These are phyloP conservation scores for Galaxea fascicularis DNA, from an alignment of 92 coral and sea anemone species.

Conservation along the genomic window DNA sequence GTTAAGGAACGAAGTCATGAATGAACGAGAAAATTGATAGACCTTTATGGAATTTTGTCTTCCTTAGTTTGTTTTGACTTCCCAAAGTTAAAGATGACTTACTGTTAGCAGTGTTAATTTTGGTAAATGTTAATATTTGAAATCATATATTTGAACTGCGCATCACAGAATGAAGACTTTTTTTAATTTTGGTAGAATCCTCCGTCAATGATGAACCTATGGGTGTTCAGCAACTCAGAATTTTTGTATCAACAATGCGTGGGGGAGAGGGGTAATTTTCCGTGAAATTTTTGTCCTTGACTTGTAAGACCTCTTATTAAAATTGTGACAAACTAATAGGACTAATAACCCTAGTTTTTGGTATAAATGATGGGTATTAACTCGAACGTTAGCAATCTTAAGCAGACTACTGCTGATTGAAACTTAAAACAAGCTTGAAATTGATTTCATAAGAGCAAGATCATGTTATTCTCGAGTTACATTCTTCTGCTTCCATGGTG, in stretches of 20 bases:
- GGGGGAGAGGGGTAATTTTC: background rate
- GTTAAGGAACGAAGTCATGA: background rate
- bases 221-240: background rate
- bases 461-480: background rate
- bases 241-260: background rate
- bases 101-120: no score
- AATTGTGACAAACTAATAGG: background rate
- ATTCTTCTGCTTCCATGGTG: slow-evolving; percentile 24
- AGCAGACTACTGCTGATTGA: slow-evolving; percentile 2
- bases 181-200: no score
- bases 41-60: background rate
- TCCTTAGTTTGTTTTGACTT: no score
- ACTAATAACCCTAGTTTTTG: background rate
- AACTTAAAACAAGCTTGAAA: slow-evolving; percentile 32
- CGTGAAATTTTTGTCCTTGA: background rate
- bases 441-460: slow-evolving; percentile 6
- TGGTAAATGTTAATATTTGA: no score
- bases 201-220: no score
- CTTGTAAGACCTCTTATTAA: background rate
- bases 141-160: no score
- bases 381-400: background rate
- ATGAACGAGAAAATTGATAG: no score
- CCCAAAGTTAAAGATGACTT: no score
- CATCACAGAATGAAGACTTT: no score
- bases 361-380: slow-evolving; percentile 4